Evolutionary conservation across 2,113 vertebrate species (phyloP).

Genomic region (Pedetes capensis): DNA sequence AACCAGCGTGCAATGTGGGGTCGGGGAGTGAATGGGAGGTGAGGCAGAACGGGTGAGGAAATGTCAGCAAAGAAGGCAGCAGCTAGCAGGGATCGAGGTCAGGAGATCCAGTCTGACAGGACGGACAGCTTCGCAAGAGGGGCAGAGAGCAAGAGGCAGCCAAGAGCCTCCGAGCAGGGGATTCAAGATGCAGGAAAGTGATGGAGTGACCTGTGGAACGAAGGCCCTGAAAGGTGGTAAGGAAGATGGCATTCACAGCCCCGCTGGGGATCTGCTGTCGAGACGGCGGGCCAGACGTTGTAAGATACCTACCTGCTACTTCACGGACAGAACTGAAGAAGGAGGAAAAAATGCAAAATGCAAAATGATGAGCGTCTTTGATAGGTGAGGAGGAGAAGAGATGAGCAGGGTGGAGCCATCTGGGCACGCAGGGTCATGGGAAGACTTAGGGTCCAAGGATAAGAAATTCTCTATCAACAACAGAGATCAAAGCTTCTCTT

Average conservation of each 20-base stretch:
- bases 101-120: background rate
- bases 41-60: background rate
- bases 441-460: slow-evolving; percentile 53
- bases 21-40: background rate
- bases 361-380: background rate
- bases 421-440: slow-evolving; percentile 18
- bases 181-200: background rate
- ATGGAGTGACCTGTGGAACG: background rate
- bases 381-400: background rate
- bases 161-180: background rate
- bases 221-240: background rate
- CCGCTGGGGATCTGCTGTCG: background rate
- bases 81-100: background rate
- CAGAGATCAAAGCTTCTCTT: slow-evolving; percentile 39
- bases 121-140: background rate
- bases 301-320: background rate
- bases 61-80: background rate
- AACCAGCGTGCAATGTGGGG: background rate
- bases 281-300: background rate
- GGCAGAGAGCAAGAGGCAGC: background rate
- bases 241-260: background rate
- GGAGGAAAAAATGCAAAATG: background rate
- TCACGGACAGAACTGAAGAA: background rate
- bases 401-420: background rate
- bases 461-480: slow-evolving; percentile 33